Base-by-base conservation (phyloP, 2,888 invertebrate genomes). In the Amiota communis region DNA sequence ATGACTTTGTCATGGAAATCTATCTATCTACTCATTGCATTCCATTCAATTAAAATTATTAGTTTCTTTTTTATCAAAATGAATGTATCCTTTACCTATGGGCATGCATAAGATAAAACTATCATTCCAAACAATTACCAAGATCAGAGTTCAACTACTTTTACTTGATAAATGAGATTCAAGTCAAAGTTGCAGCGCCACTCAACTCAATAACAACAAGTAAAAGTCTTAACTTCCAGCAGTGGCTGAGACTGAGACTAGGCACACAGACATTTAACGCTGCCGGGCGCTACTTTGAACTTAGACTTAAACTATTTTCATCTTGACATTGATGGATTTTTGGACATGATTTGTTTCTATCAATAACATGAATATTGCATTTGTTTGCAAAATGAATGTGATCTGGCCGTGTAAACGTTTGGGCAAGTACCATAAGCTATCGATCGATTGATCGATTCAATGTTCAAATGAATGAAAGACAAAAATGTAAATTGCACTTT, bases 331-430 rank as follows among this genome's bases (percentile, higher is more conserved):
- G 59, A 59, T 59, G 20, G 20, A 59, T 59, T 59, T 53, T 59
- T 8, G 59, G 17, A 17, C 17, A 59, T 20, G 59, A 59, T 15
- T 59, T 11, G 20, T 8, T 59, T 20, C 20, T 59, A 9, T 59
- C 53, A 53, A 53, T 9, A 11, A n/a, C 65, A 65, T 65, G 65
- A 65, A 65, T 65, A 65, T 65, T 65, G 15, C 65, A 65, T 65
- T 13, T 59, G 23, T 59, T 46, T 17, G 47, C n/a, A 64, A 46
- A 36, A 36, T 36, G 36, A 36, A 36, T 36, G 36, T 23, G 1
- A n/a, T 36, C 4, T 36, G 6, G 8, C 47, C 10, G n/a, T 20
- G 48, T 6, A 13, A 64, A 47, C 23, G n/a, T 11, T n/a, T n/a
- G n/a, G n/a, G n/a, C 53, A 51, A 51, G 12, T n/a, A 51, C 12